Evolutionary conservation across 2,888 invertebrate species (phyloP), one percentile per base, ranked within the genome.

Genomic region (Drosophila atroscutellata): DNA sequence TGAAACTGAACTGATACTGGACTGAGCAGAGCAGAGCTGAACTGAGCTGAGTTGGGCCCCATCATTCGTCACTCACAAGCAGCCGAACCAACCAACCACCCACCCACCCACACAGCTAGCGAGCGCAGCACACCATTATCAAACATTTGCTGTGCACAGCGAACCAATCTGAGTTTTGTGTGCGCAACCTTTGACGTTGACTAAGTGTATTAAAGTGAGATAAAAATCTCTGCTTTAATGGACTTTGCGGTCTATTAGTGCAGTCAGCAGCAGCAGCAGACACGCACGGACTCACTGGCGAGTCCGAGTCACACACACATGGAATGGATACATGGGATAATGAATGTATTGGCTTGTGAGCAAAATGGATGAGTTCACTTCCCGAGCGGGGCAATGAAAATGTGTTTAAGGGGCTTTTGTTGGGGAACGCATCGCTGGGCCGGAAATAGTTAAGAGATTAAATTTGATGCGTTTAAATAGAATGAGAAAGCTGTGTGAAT

Each of bases 191-290:
- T 88, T 90, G 86, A 86, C 89, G 89, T 88, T 86, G 85, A 88
- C 90, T 81, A 86, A 86, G 89, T 89, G 75, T 81, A 86, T 90
- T 86, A 86, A 89, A 86, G 87, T 74, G 75, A 89, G 90, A 90
- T 86, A 86, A 90, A 90, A 86, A 89, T 86, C 86, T 86, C 80
- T 58, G 87, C 87, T 90, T 90, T 90, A 86, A 90, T 86, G 90
- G 90, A 86, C 90, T 89, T 80, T 86, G 90, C 75, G 90, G 90
- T 86, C 89, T 86, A 86, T 86, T 90, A 86, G 84, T 81, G 87
- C 67, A 83, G 73, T 74, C 57, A 75, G 60, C 69, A 59, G 32
- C 34, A 65, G 55, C 51, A 59, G 50, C 54, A 54, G 50, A 57
- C 60, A 51, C 61, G 68, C 62, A 65, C 62, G 54, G 58, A 52